A percentile compares a stretch with the other conserved stretches of the same genome.
Evolutionary conservation across 92 coral and sea anemone species (phyloP).

Genomic region (Isaurus tuberculatus): DNA sequence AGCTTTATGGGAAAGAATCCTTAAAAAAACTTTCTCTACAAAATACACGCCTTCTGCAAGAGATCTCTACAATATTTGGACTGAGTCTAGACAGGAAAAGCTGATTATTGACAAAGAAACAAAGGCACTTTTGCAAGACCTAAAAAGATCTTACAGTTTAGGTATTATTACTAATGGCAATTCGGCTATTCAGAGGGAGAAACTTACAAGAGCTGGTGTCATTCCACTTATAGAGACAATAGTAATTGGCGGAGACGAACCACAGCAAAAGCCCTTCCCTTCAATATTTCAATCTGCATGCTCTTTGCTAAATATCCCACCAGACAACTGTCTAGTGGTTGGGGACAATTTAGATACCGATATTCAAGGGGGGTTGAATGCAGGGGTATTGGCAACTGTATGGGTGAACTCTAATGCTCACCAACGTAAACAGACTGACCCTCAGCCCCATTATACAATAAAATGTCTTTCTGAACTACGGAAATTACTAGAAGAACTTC

Average conservation of each 20-base stretch:
- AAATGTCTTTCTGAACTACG: slow-evolving; percentile 55
- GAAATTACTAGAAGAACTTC: slow-evolving; percentile 31
- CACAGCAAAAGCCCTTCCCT: slow-evolving; percentile 65
- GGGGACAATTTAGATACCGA: slow-evolving; percentile 68
- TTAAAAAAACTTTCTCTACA: slow-evolving; percentile 2
- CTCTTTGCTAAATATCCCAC: slow-evolving; percentile 48
- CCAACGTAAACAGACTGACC: slow-evolving; percentile 27
- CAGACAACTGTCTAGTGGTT: slow-evolving; percentile 62
- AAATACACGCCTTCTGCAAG: slow-evolving; percentile 36
- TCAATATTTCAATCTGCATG: slow-evolving; percentile 72
- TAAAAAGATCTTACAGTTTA: slow-evolving; percentile 50
- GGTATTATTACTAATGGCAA: slow-evolving; percentile 70
- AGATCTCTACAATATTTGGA: slow-evolving; percentile 69
- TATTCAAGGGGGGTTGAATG: slow-evolving; percentile 66
- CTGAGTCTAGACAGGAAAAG: slow-evolving; percentile 62
- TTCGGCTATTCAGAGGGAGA: slow-evolving; percentile 70
- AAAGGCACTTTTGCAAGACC: slow-evolving; percentile 40
- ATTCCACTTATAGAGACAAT: slow-evolving; percentile 59
- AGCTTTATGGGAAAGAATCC: slow-evolving; percentile 63
- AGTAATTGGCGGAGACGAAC: slow-evolving; percentile 76
- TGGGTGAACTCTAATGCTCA: slow-evolving; percentile 67
- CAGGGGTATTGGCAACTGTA: slow-evolving; percentile 69
- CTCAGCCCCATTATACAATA: slow-evolving; percentile 62
- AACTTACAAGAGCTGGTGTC: slow-evolving; percentile 56
- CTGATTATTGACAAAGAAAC: slow-evolving; percentile 53